Evolutionary conservation across 37 sponge, comb jelly and placozoan genomes (phyloP), one percentile per base, ranked within the genome.

Genomic region (Beroe forskalii): DNA sequence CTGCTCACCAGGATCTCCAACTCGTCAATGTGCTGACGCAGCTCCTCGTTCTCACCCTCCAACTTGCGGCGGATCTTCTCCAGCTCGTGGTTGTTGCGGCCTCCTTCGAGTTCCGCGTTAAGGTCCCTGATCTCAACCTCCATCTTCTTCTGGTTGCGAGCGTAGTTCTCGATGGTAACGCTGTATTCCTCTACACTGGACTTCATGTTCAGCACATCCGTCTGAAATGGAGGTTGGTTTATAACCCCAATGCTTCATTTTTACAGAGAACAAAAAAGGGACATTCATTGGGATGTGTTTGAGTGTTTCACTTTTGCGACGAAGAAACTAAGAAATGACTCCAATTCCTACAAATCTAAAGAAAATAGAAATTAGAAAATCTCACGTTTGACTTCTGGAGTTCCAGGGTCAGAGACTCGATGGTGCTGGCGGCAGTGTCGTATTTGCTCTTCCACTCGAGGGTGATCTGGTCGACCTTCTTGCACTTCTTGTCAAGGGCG

Each of bases 361-460:
- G n/a, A n/a, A n/a, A n/a, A n/a, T n/a, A n/a, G n/a, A n/a, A n/a
- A n/a, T n/a, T n/a, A n/a, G n/a, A n/a, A n/a, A n/a, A n/a, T n/a
- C 86, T 80, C 30, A 80, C 86, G 86, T 80, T 80, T 25, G 86
- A 80, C 40, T 80, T 80, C 86, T 80, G 86, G 55, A 80, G 86
- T 44, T 80, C 86, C 37, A 80, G 1, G 28, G 86, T 80, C n/a
- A 80, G 86, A 24, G 55, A 40, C 86, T 80, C 86, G 55, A 44
- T 37, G 28, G 37, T 35, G 86, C 55, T 44, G 44, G 40, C n/a
- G 86, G 86, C 86, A 80, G 55, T 42, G 55, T 80, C 86, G 86
- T 80, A 80, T 48, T 80, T 80, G 86, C 86, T 27, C 86, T 80
- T 80, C 86, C 86, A 80, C 27, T 80, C 86, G 30, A 80, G 48